These are phyloP conservation scores for Tragulus kanchil DNA, from an alignment of 2,113 vertebrate genomes.

Conservation along the genomic window DNA sequence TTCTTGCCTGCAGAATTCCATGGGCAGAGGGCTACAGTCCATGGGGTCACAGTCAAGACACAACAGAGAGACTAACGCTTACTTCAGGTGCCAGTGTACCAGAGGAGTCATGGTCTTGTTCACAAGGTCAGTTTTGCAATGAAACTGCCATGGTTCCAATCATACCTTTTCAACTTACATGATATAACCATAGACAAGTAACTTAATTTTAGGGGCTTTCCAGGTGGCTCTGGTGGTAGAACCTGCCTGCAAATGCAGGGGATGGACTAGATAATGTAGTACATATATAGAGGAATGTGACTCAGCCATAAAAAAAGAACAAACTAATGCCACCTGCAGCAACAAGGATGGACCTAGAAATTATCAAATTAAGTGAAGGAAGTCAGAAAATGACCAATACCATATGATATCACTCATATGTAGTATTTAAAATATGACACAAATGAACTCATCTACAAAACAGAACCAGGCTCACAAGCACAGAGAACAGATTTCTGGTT, in stretches of 20 bases:
- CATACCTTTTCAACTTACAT: neutral
- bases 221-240: too few relatives aligned
- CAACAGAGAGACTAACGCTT: too few relatives aligned
- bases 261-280: too few relatives aligned
- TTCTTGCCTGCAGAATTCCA: too few relatives aligned
- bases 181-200: neutral
- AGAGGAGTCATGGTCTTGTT: neutral
- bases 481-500: neutral
- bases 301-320: neutral
- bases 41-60: too few relatives aligned
- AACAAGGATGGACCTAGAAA: too few relatives aligned
- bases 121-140: neutral
- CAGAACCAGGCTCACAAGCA: neutral
- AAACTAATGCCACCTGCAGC: too few relatives aligned
- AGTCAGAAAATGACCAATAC: too few relatives aligned
- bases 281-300: neutral
- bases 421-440: neutral
- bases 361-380: too few relatives aligned
- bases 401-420: neutral
- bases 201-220: too few relatives aligned
- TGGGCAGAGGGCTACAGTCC: too few relatives aligned
- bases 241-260: too few relatives aligned
- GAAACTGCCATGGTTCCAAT: neutral
- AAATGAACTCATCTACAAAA: neutral
- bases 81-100: neutral